Evolutionary conservation across 1,140 invertebrate species (phyloP).

Genomic region (Lordiphosa stackelbergi): DNA sequence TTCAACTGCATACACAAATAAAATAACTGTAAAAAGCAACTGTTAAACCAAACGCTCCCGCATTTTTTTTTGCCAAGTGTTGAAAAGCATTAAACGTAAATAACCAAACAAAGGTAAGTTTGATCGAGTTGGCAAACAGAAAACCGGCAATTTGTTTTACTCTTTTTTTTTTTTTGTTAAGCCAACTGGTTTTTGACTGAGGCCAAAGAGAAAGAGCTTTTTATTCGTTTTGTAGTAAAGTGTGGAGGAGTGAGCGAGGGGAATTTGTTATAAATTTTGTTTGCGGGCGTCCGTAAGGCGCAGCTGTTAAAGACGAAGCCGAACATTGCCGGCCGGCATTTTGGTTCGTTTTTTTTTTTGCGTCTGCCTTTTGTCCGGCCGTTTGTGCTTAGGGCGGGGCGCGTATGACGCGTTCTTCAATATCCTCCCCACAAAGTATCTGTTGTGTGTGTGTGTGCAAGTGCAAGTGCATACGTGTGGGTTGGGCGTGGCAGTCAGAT

Average conservation of each 20-base stretch:
- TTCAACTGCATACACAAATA: background rate
- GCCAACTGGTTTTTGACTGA: conserved; percentile 5
- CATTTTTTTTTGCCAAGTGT: background rate
- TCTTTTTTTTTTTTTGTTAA: background rate
- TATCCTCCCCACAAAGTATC: conserved; percentile 8
- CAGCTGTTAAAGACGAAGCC: background rate
- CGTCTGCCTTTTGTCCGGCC: conserved; percentile 2
- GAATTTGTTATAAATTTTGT: conserved; percentile 6
- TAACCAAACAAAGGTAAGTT: conserved; percentile 4
- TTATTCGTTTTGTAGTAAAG: no score
- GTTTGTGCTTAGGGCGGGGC: conserved; percentile 9
- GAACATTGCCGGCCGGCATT: conserved; percentile 13
- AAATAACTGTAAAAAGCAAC: conserved; percentile 1
- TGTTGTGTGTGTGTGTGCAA: background rate
- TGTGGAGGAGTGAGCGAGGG: background rate
- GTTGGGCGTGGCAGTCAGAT: conserved; percentile 1
- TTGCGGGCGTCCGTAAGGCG: conserved; percentile 4
- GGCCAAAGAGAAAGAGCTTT: background rate
- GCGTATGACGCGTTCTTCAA: conserved; percentile 9
- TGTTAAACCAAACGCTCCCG: background rate
- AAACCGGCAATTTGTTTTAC: background rate
- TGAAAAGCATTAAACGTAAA: background rate
- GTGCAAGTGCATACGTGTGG: conserved; percentile 2
- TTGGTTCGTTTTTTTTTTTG: conserved; percentile 4
- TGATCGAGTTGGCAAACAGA: background rate